These are phyloP conservation scores for Erebia aethiops DNA, from an alignment of 2,888 invertebrate species.

Conservation along the genomic window DNA sequence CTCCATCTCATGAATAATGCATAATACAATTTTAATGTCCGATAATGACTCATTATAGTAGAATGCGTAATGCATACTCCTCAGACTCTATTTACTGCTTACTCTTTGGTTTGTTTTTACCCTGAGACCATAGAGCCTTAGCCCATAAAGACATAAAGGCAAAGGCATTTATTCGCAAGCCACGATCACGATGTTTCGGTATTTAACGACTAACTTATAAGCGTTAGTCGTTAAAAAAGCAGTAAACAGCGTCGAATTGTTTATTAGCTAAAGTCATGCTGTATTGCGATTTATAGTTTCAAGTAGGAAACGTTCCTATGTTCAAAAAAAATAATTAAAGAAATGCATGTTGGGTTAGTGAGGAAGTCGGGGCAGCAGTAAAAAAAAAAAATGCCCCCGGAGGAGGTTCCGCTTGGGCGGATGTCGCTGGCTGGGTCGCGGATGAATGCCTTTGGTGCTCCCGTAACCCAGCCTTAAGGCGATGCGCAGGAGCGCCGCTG, in stretches of 20 bases:
- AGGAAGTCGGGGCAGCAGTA: no score
- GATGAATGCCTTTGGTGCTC: no score
- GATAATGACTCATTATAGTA: conserved; percentile 34
- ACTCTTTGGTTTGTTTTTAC: conserved; percentile 24
- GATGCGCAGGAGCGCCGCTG: no score
- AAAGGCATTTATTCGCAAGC: background rate
- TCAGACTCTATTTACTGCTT: conserved; percentile 13
- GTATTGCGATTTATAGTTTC: background rate
- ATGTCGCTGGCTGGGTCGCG: no score
- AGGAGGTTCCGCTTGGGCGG: no score
- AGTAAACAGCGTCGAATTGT: background rate
- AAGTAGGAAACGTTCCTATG: background rate
- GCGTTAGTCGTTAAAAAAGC: no score
- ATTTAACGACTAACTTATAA: conserved; percentile 5
- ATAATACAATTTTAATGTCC: conserved; percentile 30
- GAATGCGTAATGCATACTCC: conserved; percentile 23
- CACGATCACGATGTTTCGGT: conserved; percentile 7
- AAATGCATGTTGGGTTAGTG: background rate
- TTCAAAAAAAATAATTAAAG: background rate
- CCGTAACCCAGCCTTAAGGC: no score
- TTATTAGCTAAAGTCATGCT: background rate
- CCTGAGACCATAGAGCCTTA: background rate
- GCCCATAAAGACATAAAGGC: conserved; percentile 10
- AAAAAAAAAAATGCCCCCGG: no score
- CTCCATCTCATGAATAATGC: conserved; percentile 34